Percentiles rank a stretch among this genome's conserved stretches.
These are phyloP conservation scores for Lutjanus campechanus DNA, from an alignment of 2,797 vertebrate genomes.

Conservation along the genomic window DNA sequence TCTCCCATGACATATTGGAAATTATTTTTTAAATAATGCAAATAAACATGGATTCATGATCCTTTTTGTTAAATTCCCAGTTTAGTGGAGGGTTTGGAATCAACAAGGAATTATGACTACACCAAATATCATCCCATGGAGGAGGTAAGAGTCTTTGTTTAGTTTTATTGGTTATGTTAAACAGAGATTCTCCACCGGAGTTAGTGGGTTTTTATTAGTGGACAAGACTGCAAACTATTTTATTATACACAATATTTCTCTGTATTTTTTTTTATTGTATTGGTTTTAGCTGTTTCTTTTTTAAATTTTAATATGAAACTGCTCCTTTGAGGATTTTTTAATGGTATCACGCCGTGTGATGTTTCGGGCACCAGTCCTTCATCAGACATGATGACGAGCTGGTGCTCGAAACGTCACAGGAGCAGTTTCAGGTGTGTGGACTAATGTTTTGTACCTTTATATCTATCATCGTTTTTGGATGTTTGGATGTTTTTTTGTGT, in stretches of 20 bases:
- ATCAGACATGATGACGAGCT: no score
- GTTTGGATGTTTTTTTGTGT: no score
- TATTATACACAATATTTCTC: neutral
- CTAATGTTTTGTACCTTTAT: no score
- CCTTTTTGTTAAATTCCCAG: slow-evolving; percentile 34
- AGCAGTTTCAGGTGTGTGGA: no score
- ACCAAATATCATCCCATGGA: slow-evolving; percentile 74
- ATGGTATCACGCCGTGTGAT: no score
- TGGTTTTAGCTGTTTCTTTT: no score
- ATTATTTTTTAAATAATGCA: neutral
- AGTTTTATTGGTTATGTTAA: neutral
- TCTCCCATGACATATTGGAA: no score
- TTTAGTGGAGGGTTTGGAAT: slow-evolving; percentile 13
- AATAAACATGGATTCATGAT: neutral
- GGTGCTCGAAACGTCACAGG: no score
- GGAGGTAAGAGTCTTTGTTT: slow-evolving; percentile 54
- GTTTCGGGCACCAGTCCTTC: no score
- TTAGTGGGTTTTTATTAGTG: neutral
- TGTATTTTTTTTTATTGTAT: neutral
- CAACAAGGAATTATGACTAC: slow-evolving; percentile 56
- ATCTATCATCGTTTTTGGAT: no score
- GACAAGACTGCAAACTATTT: neutral
- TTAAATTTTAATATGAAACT: no score
- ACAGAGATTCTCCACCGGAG: neutral
- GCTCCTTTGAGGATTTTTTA: no score